Evolutionary conservation across 2,888 invertebrate species (phyloP).

Genomic region (Rhingia campestris): DNA sequence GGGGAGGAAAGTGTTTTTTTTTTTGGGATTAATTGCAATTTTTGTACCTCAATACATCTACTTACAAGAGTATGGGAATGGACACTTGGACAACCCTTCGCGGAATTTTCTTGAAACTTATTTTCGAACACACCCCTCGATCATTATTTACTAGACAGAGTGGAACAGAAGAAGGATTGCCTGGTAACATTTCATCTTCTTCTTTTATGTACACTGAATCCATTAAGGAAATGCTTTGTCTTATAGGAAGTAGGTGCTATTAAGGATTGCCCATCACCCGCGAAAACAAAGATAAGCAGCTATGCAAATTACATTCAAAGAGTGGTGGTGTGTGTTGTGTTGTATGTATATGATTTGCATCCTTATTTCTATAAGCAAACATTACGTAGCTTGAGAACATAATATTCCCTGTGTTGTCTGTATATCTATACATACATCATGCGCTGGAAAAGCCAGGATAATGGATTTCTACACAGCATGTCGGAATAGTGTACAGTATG

Average conservation of each 20-base stretch:
- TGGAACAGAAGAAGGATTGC: conserved; percentile 7
- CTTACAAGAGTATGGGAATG: too few relatives aligned
- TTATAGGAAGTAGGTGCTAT: not conserved
- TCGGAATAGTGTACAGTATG: not conserved
- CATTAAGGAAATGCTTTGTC: conserved; percentile 12
- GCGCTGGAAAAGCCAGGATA: conserved; percentile 13
- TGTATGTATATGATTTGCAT: not conserved
- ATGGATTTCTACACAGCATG: conserved; percentile 16
- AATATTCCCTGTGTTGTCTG: not conserved
- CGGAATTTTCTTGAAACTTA: not conserved
- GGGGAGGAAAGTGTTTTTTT: too few relatives aligned
- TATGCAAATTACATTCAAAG: conserved; percentile 38
- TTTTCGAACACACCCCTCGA: conserved; percentile 10
- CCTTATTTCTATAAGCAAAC: not conserved
- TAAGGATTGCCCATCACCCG: conserved; percentile 12
- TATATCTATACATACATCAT: conserved; percentile 2
- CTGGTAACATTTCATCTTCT: conserved; percentile 42
- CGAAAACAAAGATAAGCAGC: conserved; percentile 44
- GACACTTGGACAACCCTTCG: not conserved
- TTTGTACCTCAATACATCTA: too few relatives aligned
- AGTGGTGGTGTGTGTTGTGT: not conserved
- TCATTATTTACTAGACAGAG: conserved; percentile 30
- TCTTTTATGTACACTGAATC: conserved; percentile 14
- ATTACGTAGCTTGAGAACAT: not conserved
- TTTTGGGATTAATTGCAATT: too few relatives aligned